Conservation (phyloP, 2,113 vertebrate genomes). For the Thunnus maccoyii region DNA sequence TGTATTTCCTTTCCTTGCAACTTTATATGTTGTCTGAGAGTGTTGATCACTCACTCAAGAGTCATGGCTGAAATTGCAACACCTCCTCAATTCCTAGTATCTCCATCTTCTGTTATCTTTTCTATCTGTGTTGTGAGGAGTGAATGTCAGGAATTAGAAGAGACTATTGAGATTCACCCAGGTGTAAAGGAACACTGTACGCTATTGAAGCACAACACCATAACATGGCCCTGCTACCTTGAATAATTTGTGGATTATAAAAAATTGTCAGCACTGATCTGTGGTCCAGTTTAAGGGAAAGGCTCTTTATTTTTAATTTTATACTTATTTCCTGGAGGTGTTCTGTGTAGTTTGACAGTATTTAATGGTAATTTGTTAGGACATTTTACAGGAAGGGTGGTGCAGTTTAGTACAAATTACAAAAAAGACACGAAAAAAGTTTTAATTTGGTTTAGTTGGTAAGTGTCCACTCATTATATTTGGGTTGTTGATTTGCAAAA, state of each 20-base stretch:
- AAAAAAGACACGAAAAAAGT: too few species aligned
- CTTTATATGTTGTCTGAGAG: constrained; percentile 7
- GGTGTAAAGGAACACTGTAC: constrained; percentile 10
- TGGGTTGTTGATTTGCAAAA: too few species aligned
- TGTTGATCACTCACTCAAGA: background rate
- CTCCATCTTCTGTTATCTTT: background rate
- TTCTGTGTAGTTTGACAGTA: too few species aligned
- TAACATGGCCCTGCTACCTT: constrained; percentile 1
- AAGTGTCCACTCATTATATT: too few species aligned
- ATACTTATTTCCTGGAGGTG: too few species aligned
- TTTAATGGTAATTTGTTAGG: too few species aligned
- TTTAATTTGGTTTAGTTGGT: too few species aligned
- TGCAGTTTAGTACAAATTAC: too few species aligned
- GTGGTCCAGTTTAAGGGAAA: background rate
- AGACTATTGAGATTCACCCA: background rate
- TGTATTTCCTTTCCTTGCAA: constrained; percentile 4
- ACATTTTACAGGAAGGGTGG: too few species aligned
- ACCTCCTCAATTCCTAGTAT: background rate
- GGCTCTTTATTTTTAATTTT: background rate
- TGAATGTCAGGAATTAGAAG: background rate
- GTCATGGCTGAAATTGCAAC: background rate
- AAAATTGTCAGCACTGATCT: background rate
- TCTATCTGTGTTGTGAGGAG: background rate
- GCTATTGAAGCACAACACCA: background rate
- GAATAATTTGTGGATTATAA: background rate